Base-by-base conservation (phyloP, 2,113 vertebrate species). In the Leucopsar rothschildi region DNA sequence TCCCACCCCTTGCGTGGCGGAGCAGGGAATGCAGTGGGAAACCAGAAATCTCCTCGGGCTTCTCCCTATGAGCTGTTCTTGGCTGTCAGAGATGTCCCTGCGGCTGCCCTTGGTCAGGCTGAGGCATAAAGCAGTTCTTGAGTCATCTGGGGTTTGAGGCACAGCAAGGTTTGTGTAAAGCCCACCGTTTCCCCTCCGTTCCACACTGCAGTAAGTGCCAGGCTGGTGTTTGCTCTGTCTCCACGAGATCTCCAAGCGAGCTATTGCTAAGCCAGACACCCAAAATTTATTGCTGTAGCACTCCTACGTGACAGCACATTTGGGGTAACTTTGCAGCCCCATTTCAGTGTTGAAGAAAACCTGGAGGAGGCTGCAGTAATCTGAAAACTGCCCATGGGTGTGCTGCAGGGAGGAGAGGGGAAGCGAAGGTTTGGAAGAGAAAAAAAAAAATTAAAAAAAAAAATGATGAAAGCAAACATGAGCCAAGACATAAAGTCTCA, bases 401-500 rank as follows among this genome's bases (percentile, higher is more conserved):
- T 90, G 65, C 85, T 76, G 56, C 55, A 60, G 50, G 72, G 64
- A 94, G 76, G 79, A 81, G 72, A 88, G 64, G 80, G 76, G 88
- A 86, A 93, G 52, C 64, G 72, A 53, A 88, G 56, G 15, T 86
- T 88, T 86, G 76, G 64, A 64, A 57, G 29, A 31, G 55, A 3
- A 6, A 37, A 37, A 37, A 69, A 88, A 71, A 59, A 50, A 15
- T 25, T 45, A 17, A 42, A 22, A 28, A 37, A 37, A 37, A 29
- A 78, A 65, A 73, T 4, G 5, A 88, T 81, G 85, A 94, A 88
- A 93, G 76, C 35, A 56, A 91, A 65, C 70, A 45, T 49, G 70
- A 93, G 77, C 81, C 71, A 97, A 95, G 83, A 92, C 83, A 85
- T 85, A 93, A 96, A 96, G 82, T n/a, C 92, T 77, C 81, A 82